Conservation (phyloP, 2,113 vertebrate species). For the Limnothrissa miodon region DNA sequence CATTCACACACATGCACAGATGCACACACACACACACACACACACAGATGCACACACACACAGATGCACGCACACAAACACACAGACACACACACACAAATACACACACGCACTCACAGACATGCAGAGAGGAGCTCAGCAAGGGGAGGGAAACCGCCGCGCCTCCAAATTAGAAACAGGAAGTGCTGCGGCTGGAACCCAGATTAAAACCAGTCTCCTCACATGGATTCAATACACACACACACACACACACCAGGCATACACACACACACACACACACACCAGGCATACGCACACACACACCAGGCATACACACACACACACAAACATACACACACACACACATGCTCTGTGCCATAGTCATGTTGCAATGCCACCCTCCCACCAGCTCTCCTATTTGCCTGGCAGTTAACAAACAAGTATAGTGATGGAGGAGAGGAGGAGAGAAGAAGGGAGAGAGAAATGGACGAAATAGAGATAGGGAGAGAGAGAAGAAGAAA, state of each 20-base stretch:
- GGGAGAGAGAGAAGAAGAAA: too few relatives aligned
- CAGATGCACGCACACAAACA: not conserved
- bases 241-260: not conserved
- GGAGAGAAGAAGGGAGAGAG: not conserved
- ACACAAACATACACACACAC: too few relatives aligned
- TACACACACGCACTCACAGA: not conserved
- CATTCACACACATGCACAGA: not conserved
- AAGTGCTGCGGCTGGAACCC: constrained; percentile 77
- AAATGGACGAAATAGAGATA: too few relatives aligned
- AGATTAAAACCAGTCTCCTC: constrained; percentile 79
- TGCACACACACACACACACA: not conserved
- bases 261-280: not conserved
- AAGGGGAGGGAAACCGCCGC: constrained; percentile 75
- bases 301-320: not conserved
- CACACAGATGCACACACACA: not conserved
- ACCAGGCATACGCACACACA: not conserved
- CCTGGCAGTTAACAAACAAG: constrained; percentile 72
- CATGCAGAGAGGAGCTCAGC: constrained; percentile 70
- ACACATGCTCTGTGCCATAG: constrained; percentile 48
- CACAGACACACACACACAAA: not conserved
- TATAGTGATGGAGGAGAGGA: not conserved
- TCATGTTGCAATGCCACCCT: constrained; percentile 74
- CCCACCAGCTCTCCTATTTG: constrained; percentile 73
- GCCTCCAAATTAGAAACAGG: constrained; percentile 81
- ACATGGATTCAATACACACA: constrained; percentile 80